Evolutionary conservation across 2,888 invertebrate species (phyloP).

Genomic region (Entomobrya multifasciata): DNA sequence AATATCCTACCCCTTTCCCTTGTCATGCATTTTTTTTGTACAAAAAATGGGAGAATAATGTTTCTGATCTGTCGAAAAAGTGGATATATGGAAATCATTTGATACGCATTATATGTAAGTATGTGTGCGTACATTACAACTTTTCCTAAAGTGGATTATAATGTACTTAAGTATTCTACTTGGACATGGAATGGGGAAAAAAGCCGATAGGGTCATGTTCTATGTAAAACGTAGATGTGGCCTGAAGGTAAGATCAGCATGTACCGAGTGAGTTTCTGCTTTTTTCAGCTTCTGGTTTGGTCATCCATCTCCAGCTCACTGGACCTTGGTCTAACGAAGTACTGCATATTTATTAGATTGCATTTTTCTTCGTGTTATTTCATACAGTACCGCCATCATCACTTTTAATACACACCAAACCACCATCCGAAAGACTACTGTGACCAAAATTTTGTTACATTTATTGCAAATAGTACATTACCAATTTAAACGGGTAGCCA

Average conservation of each 20-base stretch:
- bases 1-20: conserved; percentile 67
- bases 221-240: not conserved
- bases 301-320: conserved; percentile 68
- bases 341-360: conserved; percentile 72
- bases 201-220: not conserved
- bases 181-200: conserved; percentile 39
- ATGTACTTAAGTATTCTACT: conserved; percentile 68
- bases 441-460: conserved; percentile 8
- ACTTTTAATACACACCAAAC: not conserved
- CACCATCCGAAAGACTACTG: not conserved
- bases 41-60: conserved; percentile 68
- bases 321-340: conserved; percentile 64
- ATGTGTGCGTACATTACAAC: conserved; percentile 68
- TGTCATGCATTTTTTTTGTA: conserved; percentile 62
- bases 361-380: conserved; percentile 20
- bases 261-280: not conserved
- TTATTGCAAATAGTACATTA: not conserved
- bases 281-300: conserved; percentile 28
- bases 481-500: not conserved
- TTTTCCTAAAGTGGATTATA: conserved; percentile 72
- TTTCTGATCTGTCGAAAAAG: conserved; percentile 71
- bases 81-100: conserved; percentile 68
- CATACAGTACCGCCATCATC: not conserved
- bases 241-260: conserved; percentile 46
- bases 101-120: conserved; percentile 68